A percentile compares a stretch with the other conserved stretches of the same genome.
Evolutionary conservation across 2,113 vertebrate genomes (phyloP).

Genomic region (Grantiella picta): DNA sequence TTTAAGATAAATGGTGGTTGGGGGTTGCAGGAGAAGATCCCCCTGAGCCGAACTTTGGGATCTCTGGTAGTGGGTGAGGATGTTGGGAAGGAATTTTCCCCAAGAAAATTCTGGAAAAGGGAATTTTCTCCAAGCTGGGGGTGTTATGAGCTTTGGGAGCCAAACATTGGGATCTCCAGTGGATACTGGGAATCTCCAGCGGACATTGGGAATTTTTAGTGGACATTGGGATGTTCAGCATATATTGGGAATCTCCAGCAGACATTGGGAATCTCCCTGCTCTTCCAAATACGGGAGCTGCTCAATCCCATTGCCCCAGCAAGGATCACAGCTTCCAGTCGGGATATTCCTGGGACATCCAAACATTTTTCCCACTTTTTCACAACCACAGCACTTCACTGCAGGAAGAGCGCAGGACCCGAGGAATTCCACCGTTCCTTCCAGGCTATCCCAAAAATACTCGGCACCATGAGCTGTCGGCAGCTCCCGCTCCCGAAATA

Average conservation of each 20-base stretch:
- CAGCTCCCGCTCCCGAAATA: not conserved
- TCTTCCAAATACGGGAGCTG: not conserved
- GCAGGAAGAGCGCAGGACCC: not conserved
- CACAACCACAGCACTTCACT: not conserved
- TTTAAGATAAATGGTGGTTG: not conserved
- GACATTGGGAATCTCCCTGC: not conserved
- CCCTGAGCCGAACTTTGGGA: not conserved
- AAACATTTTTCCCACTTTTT: not conserved
- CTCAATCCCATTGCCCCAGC: not conserved
- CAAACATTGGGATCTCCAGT: not conserved
- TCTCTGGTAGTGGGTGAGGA: not conserved
- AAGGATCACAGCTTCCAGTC: fast-evolving
- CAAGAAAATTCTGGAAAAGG: fast-evolving
- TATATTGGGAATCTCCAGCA: not conserved
- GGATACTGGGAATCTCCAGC: fast-evolving
- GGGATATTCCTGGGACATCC: not conserved
- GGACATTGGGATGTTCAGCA: not conserved
- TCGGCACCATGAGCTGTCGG: not conserved
- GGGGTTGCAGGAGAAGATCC: not conserved
- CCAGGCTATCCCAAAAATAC: not conserved
- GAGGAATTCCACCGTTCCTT: not conserved
- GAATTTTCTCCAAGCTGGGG: fast-evolving
- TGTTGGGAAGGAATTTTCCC: not conserved
- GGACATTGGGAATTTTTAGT: fast-evolving
- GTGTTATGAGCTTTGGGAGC: too few species aligned